A percentile compares a stretch with the other conserved stretches of the same genome.
These are phyloP conservation scores for Chiroxiphia lanceolata DNA, from an alignment of 2,797 vertebrate genomes.

Conservation along the genomic window DNA sequence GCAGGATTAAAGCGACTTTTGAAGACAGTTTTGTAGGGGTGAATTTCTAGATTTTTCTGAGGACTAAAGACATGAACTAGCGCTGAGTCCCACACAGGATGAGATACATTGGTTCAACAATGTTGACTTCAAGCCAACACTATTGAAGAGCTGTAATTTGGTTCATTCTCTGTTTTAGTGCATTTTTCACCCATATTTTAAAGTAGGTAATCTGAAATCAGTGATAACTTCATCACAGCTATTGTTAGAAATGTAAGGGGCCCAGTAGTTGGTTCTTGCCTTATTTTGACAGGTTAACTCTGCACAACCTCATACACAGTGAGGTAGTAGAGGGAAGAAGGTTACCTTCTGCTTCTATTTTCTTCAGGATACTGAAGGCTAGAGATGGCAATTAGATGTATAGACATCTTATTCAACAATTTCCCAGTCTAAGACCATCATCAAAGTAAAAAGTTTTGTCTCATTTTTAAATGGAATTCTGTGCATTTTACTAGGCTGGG, in stretches of 20 bases:
- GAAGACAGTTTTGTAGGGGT: not conserved
- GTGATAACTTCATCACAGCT: not conserved
- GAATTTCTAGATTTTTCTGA: not conserved
- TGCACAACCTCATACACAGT: not conserved
- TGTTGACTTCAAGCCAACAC: not conserved
- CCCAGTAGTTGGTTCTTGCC: not conserved
- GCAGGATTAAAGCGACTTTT: not conserved
- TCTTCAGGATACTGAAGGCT: not conserved
- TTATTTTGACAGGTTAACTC: not conserved
- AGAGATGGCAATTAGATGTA: not conserved
- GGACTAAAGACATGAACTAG: not conserved
- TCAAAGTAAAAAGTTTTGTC: not conserved
- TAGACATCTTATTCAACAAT: not conserved
- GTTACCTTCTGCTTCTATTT: not conserved
- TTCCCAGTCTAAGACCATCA: not conserved
- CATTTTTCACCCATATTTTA: not conserved
- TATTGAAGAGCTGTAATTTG: not conserved
- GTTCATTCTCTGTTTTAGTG: not conserved
- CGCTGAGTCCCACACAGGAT: not conserved
- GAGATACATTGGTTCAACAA: not conserved
- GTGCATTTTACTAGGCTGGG: not conserved
- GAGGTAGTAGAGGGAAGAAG: not conserved
- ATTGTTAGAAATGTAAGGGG: not conserved
- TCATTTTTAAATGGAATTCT: not conserved
- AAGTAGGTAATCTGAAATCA: not conserved